Percentiles rank a stretch among this genome's conserved stretches.
These are phyloP conservation scores for Sebastiscus albofasciatus DNA, from an alignment of 2,797 vertebrate genomes.

Conservation along the genomic window DNA sequence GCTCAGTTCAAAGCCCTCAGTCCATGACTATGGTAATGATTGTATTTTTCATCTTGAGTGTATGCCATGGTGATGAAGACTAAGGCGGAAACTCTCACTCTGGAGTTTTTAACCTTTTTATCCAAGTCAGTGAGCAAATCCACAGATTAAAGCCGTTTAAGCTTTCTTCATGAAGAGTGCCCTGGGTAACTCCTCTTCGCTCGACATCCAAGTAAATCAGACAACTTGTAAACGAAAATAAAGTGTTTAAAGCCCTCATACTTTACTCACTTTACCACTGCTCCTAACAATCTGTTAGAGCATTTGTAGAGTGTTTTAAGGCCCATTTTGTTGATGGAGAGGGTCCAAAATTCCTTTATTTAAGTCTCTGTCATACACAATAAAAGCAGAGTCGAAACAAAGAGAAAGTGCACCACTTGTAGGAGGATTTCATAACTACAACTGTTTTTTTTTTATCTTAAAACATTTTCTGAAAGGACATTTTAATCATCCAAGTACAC, in stretches of 20 bases:
- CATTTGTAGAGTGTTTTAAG: background rate
- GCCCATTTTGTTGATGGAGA: background rate
- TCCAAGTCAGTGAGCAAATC: conserved; percentile 37
- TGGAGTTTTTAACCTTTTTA: conserved; percentile 31
- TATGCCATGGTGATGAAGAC: conserved; percentile 13
- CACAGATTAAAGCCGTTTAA: conserved; percentile 40
- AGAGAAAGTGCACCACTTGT: conserved; percentile 64
- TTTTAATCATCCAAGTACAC: background rate
- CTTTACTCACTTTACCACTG: background rate
- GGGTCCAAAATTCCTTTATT: background rate
- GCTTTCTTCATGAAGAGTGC: conserved; percentile 4
- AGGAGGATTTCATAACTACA: conserved; percentile 53
- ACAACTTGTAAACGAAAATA: background rate
- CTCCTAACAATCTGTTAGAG: background rate
- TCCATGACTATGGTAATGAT: conserved; percentile 25
- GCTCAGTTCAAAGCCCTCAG: conserved; percentile 8
- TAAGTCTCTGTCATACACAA: background rate
- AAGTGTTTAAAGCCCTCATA: background rate
- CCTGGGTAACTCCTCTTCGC: background rate
- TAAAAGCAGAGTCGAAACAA: background rate
- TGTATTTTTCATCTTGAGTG: conserved; percentile 8
- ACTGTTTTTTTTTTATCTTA: background rate
- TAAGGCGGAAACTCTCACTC: conserved; percentile 11
- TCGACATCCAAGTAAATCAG: background rate
- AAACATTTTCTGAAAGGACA: background rate